Percentiles rank a stretch among this genome's conserved stretches.
These are phyloP conservation scores for Scaptomyza cyrtandrae DNA, from an alignment of 2,888 invertebrate genomes.

Conservation along the genomic window DNA sequence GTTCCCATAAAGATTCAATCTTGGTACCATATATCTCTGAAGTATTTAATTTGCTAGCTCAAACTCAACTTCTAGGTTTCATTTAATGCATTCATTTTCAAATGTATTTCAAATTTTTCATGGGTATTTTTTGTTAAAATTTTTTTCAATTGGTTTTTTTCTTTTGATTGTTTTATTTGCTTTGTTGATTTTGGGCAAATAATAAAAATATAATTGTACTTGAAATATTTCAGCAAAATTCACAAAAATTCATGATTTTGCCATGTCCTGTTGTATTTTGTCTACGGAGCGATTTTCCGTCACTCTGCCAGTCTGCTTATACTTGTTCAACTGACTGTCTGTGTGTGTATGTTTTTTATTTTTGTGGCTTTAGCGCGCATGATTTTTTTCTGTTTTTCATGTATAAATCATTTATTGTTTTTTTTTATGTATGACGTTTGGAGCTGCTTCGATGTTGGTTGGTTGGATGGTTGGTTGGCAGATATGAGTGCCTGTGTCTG, in stretches of 20 bases:
- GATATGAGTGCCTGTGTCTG: slow-evolving; percentile 79
- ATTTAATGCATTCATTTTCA: too few species aligned
- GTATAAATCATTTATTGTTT: slow-evolving; percentile 78
- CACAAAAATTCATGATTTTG: slow-evolving; percentile 72
- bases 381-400: slow-evolving; percentile 73
- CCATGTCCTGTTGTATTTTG: slow-evolving; percentile 62
- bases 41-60: too few species aligned
- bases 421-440: slow-evolving; percentile 73
- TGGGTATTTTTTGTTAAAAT: neutral
- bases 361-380: slow-evolving; percentile 74
- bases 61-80: too few species aligned
- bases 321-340: slow-evolving; percentile 25
- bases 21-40: too few species aligned
- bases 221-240: slow-evolving; percentile 76
- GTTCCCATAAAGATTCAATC: neutral
- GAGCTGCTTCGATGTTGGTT: slow-evolving; percentile 50
- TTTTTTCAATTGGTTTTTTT: slow-evolving; percentile 1
- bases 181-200: slow-evolving; percentile 71
- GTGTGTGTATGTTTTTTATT: slow-evolving; percentile 62
- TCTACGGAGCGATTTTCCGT: slow-evolving; percentile 22
- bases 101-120: too few species aligned
- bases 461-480: slow-evolving; percentile 55
- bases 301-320: slow-evolving; percentile 29
- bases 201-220: slow-evolving; percentile 74
- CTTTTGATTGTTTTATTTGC: slow-evolving; percentile 43